Evolutionary conservation across 2,113 vertebrate genomes (phyloP), one percentile per base, ranked within the genome.

Genomic region (Tauraco erythrolophus): DNA sequence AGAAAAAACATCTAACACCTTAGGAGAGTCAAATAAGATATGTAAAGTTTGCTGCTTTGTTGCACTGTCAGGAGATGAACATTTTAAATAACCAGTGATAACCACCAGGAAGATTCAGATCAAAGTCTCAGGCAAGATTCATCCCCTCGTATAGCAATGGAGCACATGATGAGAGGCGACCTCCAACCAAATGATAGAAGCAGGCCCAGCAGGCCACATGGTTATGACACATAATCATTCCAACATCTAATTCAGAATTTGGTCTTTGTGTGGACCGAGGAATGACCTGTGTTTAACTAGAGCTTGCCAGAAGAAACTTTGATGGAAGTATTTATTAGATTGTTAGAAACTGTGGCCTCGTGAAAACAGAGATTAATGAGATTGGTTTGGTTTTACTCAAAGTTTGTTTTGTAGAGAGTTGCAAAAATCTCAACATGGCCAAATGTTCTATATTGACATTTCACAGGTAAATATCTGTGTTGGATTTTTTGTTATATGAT

Each of bases 11-110:
- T 56, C 53, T 70, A 25, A 43, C 41, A 80, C 37, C 30, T 77
- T 72, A 70, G 25, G 28, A 88, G 43, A 80, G 30, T 93, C 88
- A 88, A 89, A 77, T 80, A 88, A 76, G 50, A 79, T 15, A 37
- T 41, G 37, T 57, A 74, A 92, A 77, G 16, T 80, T 51, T 84
- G n/a, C n/a, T 50, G 45, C 37, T 85, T 83, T 88, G 28, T 58
- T 70, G 8, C 7, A 17, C 25, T 1, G 1, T 0, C 4, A 24
- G 43, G 62, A 93, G 39, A 70, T 35, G 12, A 77, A 33, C 39
- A 58, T 79, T 89, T 93, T 70, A 62, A 94, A 74, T 83, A 89
- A 85, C 8, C 1, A 1, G 35, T 0, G 2, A 30, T 72, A 84
- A 66, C 28, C 0, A 0, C 80, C 41, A 41, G 51, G 41, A 88